Evolutionary conservation across 2,797 vertebrate genomes (phyloP).

Genomic region (Trachops cirrhosus): DNA sequence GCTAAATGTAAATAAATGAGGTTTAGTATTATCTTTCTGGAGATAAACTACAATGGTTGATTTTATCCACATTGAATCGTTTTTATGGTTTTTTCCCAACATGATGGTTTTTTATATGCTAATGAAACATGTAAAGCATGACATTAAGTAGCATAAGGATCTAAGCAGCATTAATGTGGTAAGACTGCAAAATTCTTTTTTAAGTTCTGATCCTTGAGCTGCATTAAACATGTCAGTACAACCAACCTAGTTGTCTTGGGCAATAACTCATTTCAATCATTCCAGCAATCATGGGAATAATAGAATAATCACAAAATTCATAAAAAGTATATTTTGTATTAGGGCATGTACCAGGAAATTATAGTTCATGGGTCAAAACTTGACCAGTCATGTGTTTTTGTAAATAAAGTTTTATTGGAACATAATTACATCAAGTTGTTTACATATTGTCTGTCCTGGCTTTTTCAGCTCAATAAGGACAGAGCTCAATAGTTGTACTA

Average conservation of each 20-base stretch:
- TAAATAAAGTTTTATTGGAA: not conserved
- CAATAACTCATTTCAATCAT: not conserved
- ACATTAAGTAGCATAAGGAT: conserved; percentile 39
- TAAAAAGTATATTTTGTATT: not conserved
- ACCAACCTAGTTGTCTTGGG: not conserved
- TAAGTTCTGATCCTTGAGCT: not conserved
- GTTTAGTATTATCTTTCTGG: conserved; percentile 60
- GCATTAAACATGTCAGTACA: not conserved
- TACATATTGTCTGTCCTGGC: not conserved
- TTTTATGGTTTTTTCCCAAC: conserved; percentile 63
- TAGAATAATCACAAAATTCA: not conserved
- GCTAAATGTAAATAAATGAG: conserved; percentile 60
- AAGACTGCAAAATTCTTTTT: not conserved
- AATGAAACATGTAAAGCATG: conserved; percentile 65
- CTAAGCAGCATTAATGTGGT: not conserved
- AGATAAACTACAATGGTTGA: conserved; percentile 40
- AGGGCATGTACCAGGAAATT: not conserved
- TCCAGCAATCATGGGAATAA: not conserved
- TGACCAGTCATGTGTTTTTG: not conserved
- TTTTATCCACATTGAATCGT: conserved; percentile 63
- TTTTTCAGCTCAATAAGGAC: not conserved
- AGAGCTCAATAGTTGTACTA: not conserved
- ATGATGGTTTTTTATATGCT: conserved; percentile 49
- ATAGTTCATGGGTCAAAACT: not conserved
- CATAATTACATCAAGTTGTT: not conserved